These are phyloP conservation scores for Sitta europaea DNA, from an alignment of 2,113 vertebrate species.

Conservation along the genomic window DNA sequence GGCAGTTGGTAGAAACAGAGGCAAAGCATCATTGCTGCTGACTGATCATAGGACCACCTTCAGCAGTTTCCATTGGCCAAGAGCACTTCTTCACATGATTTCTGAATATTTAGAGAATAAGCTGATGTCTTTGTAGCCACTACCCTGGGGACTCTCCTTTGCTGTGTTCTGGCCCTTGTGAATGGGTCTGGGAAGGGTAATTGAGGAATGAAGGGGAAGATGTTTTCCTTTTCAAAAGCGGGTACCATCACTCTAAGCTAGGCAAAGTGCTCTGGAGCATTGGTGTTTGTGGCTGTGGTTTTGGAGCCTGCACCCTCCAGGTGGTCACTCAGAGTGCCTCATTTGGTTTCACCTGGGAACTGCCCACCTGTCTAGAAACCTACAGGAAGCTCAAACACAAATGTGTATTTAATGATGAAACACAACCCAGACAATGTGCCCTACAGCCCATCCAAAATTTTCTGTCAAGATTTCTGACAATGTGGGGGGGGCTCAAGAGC, in stretches of 20 bases:
- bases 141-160: neutral
- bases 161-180: neutral
- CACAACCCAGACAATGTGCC: neutral
- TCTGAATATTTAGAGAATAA: neutral
- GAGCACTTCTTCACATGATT: accelerated
- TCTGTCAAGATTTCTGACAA: neutral
- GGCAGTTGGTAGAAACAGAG: neutral
- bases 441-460: neutral
- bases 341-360: neutral
- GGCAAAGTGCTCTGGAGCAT: neutral
- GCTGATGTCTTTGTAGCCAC: neutral
- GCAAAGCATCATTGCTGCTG: neutral
- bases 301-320: neutral
- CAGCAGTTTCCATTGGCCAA: neutral
- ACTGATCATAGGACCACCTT: neutral
- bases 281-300: neutral
- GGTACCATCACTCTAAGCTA: neutral
- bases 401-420: neutral
- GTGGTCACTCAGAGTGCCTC: neutral
- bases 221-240: neutral
- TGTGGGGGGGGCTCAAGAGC: neutral
- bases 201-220: neutral
- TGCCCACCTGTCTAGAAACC: neutral
- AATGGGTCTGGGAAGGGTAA: neutral
- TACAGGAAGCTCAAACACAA: neutral